Evolutionary conservation across 2,113 vertebrate genomes (phyloP).

Genomic region (Bombycilla garrulus): DNA sequence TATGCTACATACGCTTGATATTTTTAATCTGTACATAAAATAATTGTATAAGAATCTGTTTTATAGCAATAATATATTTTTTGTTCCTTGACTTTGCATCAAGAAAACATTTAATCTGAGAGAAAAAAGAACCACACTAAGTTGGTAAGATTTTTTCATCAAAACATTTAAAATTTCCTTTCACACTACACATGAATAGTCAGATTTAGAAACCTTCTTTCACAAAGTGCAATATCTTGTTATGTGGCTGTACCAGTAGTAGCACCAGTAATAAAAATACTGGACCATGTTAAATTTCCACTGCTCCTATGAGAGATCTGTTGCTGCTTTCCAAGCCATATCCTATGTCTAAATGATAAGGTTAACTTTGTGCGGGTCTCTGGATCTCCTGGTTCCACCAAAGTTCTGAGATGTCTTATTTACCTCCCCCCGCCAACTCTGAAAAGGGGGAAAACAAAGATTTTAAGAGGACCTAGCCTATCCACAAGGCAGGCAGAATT

Average conservation of each 20-base stretch:
- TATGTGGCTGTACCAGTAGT: neutral
- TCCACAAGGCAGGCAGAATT: neutral
- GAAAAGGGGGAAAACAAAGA: neutral
- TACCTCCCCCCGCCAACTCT: rapidly evolving
- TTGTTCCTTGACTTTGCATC: neutral
- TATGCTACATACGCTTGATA: neutral
- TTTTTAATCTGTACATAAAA: neutral
- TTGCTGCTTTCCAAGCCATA: neutral
- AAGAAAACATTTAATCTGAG: neutral
- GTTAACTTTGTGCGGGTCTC: neutral
- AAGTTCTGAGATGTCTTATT: neutral
- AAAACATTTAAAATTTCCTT: neutral
- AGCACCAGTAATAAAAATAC: neutral
- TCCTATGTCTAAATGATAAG: neutral
- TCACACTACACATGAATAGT: neutral
- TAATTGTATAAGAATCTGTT: neutral
- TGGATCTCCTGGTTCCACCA: neutral
- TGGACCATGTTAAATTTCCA: neutral
- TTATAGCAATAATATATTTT: neutral
- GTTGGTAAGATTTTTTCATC: neutral
- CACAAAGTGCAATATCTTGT: neutral
- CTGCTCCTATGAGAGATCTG: neutral
- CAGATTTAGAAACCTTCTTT: neutral
- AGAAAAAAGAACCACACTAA: neutral
- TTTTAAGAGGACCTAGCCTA: neutral